Base-by-base conservation (phyloP, 2,797 vertebrate genomes). In the Crypturellus tataupa region DNA sequence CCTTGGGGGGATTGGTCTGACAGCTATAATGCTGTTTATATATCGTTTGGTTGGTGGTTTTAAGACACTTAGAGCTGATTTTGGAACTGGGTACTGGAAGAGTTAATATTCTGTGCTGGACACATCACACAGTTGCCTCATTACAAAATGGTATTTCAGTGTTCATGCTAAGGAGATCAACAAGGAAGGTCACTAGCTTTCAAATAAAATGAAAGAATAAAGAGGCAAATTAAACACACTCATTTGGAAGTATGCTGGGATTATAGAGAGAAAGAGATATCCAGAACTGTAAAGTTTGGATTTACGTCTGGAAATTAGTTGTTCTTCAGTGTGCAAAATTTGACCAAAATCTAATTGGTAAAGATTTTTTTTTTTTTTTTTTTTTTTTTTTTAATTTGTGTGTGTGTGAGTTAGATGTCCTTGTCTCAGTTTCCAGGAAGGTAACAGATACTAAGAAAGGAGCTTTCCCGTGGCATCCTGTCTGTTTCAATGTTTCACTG, bases 1-100 rank as follows among this genome's bases (percentile, higher is more conserved):
- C 21, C 65, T n/a, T 33, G 11, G 3, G 1, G 1, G 31, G 21
- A 46, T 64, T 12, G 0, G 0, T 9, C 39, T 0, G 1, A 42
- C 47, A 44, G 25, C 12, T 14, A 64, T 17, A 23, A 8, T 18
- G 12, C 6, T 33, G 31, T 7, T 27, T 14, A 9, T 24, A 10
- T 2, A 21, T 20, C 8, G 0, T n/a, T 3, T 9, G 49, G 16
- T 12, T 60, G 10, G 4, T 11, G 21, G 1, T 2, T n/a, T 56
- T 73, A 31, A 55, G 47, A 35, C 46, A 59, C 15, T 13, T 44
- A 33, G 47, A 65, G 29, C 7, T 12, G 46, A 33, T 69, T 86
- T 25, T 47, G 31, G 56, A 39, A 58, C 20, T 39, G 35, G 23
- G 12, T 40, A 17, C 58, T 68, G 47, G 53, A 80, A 56, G 27